Evolutionary conservation across 2,113 vertebrate species (phyloP), one percentile per base, ranked within the genome.

Genomic region (Pollimyrus isidori): DNA sequence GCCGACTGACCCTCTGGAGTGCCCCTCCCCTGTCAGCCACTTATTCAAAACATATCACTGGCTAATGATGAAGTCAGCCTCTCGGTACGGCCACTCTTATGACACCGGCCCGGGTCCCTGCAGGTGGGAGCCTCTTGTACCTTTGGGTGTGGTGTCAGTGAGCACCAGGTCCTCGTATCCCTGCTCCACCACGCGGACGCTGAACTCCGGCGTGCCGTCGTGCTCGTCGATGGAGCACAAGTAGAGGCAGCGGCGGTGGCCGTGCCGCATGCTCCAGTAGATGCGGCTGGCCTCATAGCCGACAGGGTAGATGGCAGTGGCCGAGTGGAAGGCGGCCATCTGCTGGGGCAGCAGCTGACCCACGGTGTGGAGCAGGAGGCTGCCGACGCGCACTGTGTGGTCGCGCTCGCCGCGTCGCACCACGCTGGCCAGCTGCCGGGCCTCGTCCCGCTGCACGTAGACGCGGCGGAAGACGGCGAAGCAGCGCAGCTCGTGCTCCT

Each of bases 401-500:
- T 97, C 97, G 0, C 97, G 96, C 30, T 99, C 97, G 0, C 97
- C 97, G 0, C 98, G 96, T 92, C 98, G 98, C 0, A 99, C 97
- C 13, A 99, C 95, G 90, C 97, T 97, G 0, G 98, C 98, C 0
- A 99, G 96, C 95, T 99, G 98, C 35, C 98, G 96, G 0, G 97
- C 97, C 92, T 99, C 98, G 0, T 99, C 98, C 0, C 98, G 96
- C 90, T 99, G 98, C 42, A 99, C 97, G 0, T 97, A 99, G 9
- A 99, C 98, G 46, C 98, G 94, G 19, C 98, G 97, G 92, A 99
- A 98, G 90, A 99, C 98, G 0, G 98, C 96, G 1, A 99, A 99
- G 94, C 97, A 98, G 23, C 95, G 97, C 19, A 99, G 94, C 91
- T 99, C 97, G 2, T 97, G 97, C 93, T 99, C 97, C 0, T 97